Evolutionary conservation across 2,113 vertebrate genomes (phyloP), one percentile per base, ranked within the genome.

Genomic region (Ardeotis arabs): DNA sequence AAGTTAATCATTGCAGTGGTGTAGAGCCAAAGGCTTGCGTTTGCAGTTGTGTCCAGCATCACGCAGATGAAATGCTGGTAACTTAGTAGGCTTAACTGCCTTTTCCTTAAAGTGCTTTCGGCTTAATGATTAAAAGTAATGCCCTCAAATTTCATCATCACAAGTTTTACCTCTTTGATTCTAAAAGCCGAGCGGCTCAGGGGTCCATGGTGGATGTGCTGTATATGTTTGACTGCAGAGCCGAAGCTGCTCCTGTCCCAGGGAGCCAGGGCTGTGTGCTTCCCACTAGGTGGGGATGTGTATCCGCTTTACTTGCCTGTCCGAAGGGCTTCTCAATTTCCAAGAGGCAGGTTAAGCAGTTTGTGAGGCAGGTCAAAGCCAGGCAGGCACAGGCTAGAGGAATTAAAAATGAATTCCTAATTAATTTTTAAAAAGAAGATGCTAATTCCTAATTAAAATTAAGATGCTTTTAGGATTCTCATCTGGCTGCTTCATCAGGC

Each of bases 271-370:
- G 47, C 28, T 31, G 23, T 31, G 35, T 11, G 4, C 33, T 64
- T 53, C 44, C 96, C 96, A 23, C 94, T 91, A 97, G 97, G 69
- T 93, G 97, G 97, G 66, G 72, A 45, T 95, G 84, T 91, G 16
- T 10, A 6, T n/a, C 95, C 35, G 47, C 52, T 37, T 27, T 77
- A n/a, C 13, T 20, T 23, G 1, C 4, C 5, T 69, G 15, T 33
- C 52, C 4, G 41, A 2, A 2, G 15, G 13, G 12, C 58, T 74
- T 12, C 23, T 0, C 8, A 2, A 4, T 37, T 64, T 67, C 44
- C 29, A 5, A 20, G 47, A 28, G 23, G 27, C 24, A 2, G 21
- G 22, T 39, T 37, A 18, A 44, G 60, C 45, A 17, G 6, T 21
- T 35, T 3, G 4, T 1, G 8, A 44, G 41, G 41, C 41, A 44